Percentiles rank a stretch among this genome's conserved stretches.
These are phyloP conservation scores for Aromia moschata DNA, from an alignment of 2,888 invertebrate species.

Conservation along the genomic window DNA sequence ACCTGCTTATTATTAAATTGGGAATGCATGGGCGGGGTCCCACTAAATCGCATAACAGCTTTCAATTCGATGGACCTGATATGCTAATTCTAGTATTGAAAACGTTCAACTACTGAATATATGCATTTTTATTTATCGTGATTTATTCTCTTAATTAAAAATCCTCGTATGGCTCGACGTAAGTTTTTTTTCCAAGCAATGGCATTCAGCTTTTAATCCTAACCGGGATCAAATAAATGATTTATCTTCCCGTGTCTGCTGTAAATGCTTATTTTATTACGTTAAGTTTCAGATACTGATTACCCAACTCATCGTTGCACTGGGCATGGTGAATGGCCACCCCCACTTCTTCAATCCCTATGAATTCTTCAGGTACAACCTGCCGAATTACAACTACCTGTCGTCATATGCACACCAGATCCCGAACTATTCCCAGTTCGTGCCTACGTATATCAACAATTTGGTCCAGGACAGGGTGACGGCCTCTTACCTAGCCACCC, in stretches of 20 bases:
- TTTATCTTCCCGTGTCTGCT: too few relatives aligned
- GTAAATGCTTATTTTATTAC: too few relatives aligned
- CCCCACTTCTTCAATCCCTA: constrained; percentile 38
- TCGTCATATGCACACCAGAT: constrained; percentile 31
- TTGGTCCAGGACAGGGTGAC: constrained; percentile 32
- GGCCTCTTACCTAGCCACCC: constrained; percentile 34
- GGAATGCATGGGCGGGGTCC: neutral
- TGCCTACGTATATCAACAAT: constrained; percentile 31
- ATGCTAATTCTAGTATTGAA: neutral
- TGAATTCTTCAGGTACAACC: constrained; percentile 33
- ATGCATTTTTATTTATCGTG: neutral
- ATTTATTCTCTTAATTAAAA: too few relatives aligned
- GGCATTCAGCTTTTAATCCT: too few relatives aligned
- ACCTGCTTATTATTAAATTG: neutral
- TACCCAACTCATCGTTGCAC: constrained; percentile 6
- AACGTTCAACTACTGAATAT: neutral
- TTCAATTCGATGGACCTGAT: neutral
- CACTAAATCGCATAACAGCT: neutral
- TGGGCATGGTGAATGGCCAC: constrained; percentile 1
- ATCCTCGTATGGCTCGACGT: too few relatives aligned
- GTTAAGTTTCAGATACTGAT: neutral
- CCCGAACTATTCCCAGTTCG: constrained; percentile 27
- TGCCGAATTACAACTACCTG: constrained; percentile 25
- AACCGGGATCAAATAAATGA: too few relatives aligned
- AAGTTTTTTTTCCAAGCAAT: too few relatives aligned